These are phyloP conservation scores for Drosophila rufa DNA, from an alignment of 1,140 invertebrate genomes.

Conservation along the genomic window DNA sequence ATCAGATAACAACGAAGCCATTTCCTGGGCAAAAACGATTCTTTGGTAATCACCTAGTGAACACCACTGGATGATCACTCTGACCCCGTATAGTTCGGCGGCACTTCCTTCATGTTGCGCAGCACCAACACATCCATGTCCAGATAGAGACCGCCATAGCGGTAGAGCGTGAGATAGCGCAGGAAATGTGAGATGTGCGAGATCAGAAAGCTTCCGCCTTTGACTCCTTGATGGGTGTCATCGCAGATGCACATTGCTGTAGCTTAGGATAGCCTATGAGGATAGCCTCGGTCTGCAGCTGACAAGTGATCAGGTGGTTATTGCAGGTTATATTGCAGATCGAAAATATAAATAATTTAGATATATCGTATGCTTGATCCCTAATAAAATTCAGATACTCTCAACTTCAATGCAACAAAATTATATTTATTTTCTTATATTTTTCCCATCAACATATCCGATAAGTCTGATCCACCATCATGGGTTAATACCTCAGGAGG, in stretches of 20 bases:
- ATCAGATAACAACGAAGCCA: no score
- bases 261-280: conserved; percentile 85
- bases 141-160: conserved; percentile 92
- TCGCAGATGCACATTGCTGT: conserved; percentile 87
- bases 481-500: no score
- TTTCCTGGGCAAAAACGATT: neutral
- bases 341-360: no score
- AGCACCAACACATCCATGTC: conserved; percentile 91
- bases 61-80: conserved; percentile 85
- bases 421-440: no score
- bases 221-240: conserved; percentile 87
- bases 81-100: conserved; percentile 88
- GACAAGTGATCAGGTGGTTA: no score
- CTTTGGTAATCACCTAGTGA: conserved; percentile 24
- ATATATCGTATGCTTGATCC: no score
- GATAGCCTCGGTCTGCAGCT: conserved; percentile 68
- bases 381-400: no score
- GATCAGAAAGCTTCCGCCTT: conserved; percentile 84
- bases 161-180: conserved; percentile 90
- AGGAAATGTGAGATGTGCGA: conserved; percentile 90
- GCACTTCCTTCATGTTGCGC: conserved; percentile 87
- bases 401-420: no score
- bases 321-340: no score
- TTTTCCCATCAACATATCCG: no score
- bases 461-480: no score